Base-by-base conservation (phyloP, 2,797 vertebrate species). In the Microchirus variegatus region DNA sequence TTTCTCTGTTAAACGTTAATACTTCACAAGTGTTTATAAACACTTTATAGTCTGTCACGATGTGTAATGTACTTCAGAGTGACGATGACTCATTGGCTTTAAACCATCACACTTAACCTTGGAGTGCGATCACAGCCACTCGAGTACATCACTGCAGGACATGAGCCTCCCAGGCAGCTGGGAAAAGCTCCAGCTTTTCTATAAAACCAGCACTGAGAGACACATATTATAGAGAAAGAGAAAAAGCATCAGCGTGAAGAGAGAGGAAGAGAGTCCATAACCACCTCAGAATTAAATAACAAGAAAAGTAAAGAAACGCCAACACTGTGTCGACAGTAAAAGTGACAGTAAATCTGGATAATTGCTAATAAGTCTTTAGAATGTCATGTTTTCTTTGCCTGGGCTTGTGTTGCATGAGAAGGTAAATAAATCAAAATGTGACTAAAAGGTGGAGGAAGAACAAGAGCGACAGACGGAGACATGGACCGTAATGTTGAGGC, bases 181-280 rank as follows among this genome's bases (percentile, higher is more conserved):
- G 67, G 70, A 80, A 83, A 51, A 42, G 9, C 17, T 77, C 73
- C 73, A 77, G 46, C 62, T 35, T 53, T 66, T 16, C 61, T 37
- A 66, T 77, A 73, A 87, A 88, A 81, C 38, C 51, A 53, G 36
- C 74, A 75, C 85, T 79, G 57, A 84, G 63, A 63, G 10, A 67
- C 57, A 15, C 2, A 16, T 4, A 17, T 4, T 10, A 1, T 10
- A 16, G 40, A 54, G 18, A 5, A 47, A 2, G 13, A 46, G 4
- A 46, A 7, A 41, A 14, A n/a, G n/a, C n/a, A 41, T 12, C 11
- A 41, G 14, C 40, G 13, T 41, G 14, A 42, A 31, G 31, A 31
- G 31, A 7, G 7, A 31, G 31, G 7, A 31, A 31, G 31, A 31
- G 7, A 31, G 31, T 6, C 31, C 6, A 31, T 31, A 31, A 31